Evolutionary conservation across 2,888 invertebrate species (phyloP).

Genomic region (Tupiocoris notatus): DNA sequence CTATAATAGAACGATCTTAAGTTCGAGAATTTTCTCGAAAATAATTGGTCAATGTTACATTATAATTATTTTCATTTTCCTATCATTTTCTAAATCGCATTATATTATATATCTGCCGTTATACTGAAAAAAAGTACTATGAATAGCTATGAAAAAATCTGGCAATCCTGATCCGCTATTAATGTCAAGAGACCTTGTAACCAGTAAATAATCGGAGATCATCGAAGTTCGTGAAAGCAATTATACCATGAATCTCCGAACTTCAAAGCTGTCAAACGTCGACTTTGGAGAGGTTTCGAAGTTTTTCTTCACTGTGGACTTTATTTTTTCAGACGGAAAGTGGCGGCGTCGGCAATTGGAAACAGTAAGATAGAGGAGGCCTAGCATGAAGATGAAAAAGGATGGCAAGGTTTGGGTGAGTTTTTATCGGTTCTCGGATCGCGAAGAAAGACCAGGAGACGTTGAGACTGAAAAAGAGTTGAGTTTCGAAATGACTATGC

Average conservation of each 20-base stretch:
- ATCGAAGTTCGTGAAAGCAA: constrained; percentile 25
- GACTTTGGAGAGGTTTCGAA: not conserved
- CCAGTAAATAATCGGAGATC: not conserved
- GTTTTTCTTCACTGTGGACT: not conserved
- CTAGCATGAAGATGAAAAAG: not conserved
- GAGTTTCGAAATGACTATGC: not conserved
- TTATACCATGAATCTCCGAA: constrained; percentile 29
- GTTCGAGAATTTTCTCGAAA: too few relatives aligned
- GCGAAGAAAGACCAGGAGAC: not conserved
- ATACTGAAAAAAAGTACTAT: too few relatives aligned
- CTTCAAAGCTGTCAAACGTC: constrained; percentile 19
- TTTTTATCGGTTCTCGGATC: not conserved
- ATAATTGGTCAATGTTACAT: too few relatives aligned
- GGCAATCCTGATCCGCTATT: too few relatives aligned
- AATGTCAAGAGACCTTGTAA: too few relatives aligned
- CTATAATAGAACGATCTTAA: too few relatives aligned
- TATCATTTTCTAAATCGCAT: too few relatives aligned
- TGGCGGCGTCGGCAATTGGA: not conserved
- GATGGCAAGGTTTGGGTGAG: not conserved
- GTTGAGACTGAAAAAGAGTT: too few relatives aligned
- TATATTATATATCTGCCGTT: too few relatives aligned
- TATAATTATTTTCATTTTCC: too few relatives aligned
- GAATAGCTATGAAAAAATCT: too few relatives aligned
- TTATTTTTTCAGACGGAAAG: not conserved
- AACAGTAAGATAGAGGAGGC: not conserved